A percentile compares a stretch with the other conserved stretches of the same genome.
These are phyloP conservation scores for Tangara arthus DNA, from an alignment of 2,797 vertebrate species.

Conservation along the genomic window DNA sequence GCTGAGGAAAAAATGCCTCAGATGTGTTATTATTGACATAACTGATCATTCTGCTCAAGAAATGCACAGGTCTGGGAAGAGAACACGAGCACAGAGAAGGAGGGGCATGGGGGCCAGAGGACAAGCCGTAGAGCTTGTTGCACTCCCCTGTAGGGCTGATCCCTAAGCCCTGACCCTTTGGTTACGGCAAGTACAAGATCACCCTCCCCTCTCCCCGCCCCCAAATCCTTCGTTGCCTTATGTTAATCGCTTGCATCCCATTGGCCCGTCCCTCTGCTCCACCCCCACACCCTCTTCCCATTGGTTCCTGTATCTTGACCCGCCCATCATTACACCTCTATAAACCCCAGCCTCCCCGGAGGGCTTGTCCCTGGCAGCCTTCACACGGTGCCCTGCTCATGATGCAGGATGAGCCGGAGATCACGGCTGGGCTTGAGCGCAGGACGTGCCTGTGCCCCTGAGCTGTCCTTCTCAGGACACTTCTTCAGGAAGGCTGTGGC, in stretches of 20 bases:
- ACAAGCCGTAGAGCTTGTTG: too few species aligned
- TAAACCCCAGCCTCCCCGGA: rapidly evolving
- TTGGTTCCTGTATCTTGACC: background rate
- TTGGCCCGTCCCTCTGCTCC: background rate
- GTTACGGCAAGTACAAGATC: background rate
- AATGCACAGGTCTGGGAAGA: background rate
- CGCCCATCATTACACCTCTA: background rate
- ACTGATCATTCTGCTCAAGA: background rate
- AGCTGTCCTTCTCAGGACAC: background rate
- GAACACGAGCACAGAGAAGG: background rate
- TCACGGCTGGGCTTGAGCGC: too few species aligned
- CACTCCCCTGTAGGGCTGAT: background rate
- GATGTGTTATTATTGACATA: background rate
- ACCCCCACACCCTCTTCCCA: background rate
- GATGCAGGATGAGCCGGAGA: background rate
- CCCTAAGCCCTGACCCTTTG: background rate
- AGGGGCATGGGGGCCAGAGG: background rate
- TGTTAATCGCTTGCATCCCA: background rate
- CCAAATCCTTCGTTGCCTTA: background rate
- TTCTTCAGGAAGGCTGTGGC: background rate
- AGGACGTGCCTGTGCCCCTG: background rate
- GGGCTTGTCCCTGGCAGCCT: rapidly evolving
- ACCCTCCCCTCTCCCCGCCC: too few species aligned
- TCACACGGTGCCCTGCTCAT: background rate
- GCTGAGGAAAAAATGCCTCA: background rate